phyloP scores from a whole-genome alignment of 2,888 invertebrate genomes.

The Metalampra italica region DNA sequence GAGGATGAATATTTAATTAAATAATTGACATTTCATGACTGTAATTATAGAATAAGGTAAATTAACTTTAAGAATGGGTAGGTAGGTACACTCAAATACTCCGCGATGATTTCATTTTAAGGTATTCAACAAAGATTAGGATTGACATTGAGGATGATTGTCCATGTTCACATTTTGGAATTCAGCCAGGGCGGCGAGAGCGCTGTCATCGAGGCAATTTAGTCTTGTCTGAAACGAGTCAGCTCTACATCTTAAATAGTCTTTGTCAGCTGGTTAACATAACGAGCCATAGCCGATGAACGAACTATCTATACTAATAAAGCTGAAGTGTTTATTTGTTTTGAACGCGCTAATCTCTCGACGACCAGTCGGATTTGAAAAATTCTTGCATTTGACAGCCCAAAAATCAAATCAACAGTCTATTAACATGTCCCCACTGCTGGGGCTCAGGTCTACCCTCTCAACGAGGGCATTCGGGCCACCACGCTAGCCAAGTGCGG shows the following conservation, averaged over 20 bases:
- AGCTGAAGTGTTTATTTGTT: no score
- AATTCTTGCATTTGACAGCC: no score
- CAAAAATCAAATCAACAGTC: no score
- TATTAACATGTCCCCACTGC: no score
- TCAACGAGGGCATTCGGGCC: no score
- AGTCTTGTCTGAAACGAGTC: constrained; percentile 16
- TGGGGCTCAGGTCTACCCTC: no score
- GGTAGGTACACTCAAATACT: neutral
- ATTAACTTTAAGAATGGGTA: neutral
- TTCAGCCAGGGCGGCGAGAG: constrained; percentile 29
- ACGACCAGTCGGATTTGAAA: no score
- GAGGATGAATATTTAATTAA: no score
- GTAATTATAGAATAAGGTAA: no score
- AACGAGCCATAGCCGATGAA: neutral
- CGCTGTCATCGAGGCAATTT: constrained; percentile 31
- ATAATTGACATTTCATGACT: neutral
- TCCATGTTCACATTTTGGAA: constrained; percentile 36
- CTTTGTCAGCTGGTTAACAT: neutral
- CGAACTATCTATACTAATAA: no score
- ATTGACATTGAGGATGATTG: constrained; percentile 22
- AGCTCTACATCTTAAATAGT: neutral
- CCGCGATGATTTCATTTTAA: constrained; percentile 10
- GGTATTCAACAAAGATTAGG: constrained; percentile 17
- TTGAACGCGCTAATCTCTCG: no score
- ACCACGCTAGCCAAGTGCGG: no score